Percentiles rank a stretch among this genome's conserved stretches.
Conservation (phyloP, 2,113 vertebrate species). For the Oncorhynchus kisutch region DNA sequence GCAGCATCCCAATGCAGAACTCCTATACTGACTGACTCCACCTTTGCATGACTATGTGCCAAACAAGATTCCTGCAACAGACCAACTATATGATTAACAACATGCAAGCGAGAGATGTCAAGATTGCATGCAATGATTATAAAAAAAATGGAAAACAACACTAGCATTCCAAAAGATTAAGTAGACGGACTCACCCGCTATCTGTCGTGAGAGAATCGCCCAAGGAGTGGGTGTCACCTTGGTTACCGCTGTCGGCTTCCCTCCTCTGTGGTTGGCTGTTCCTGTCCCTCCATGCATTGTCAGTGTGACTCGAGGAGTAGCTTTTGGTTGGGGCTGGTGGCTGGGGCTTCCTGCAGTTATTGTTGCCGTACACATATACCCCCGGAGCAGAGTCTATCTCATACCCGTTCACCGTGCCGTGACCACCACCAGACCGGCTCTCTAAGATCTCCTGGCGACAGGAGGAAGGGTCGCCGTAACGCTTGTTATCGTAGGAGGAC, state of each 20-base stretch:
- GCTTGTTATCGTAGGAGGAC: constrained; percentile 66
- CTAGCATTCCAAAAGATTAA: constrained; percentile 6
- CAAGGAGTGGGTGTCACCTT: constrained; percentile 71
- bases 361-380: constrained; percentile 63
- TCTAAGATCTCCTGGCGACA: constrained; percentile 59
- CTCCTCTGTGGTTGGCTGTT: constrained; percentile 70
- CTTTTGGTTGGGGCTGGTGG: constrained; percentile 46
- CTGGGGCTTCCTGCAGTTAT: constrained; percentile 50
- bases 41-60: constrained; percentile 36
- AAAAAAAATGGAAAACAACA: constrained; percentile 16
- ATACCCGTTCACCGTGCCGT: constrained; percentile 80
- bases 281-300: constrained; percentile 71
- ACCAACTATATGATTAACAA: not conserved
- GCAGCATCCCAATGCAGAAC: constrained; percentile 22
- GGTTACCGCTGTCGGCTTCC: constrained; percentile 72
- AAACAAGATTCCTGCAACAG: not conserved
- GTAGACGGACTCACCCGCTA: constrained; percentile 80
- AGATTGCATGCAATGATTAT: constrained; percentile 9
- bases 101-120: constrained; percentile 1
- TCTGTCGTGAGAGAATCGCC: constrained; percentile 80
- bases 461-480: constrained; percentile 47
- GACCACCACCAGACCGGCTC: constrained; percentile 54
- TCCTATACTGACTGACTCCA: constrained; percentile 42
- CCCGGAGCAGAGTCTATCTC: constrained; percentile 66
- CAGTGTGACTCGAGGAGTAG: constrained; percentile 47